These are phyloP conservation scores for Callosobruchus maculatus DNA, from an alignment of 2,888 invertebrate species.

Conservation along the genomic window DNA sequence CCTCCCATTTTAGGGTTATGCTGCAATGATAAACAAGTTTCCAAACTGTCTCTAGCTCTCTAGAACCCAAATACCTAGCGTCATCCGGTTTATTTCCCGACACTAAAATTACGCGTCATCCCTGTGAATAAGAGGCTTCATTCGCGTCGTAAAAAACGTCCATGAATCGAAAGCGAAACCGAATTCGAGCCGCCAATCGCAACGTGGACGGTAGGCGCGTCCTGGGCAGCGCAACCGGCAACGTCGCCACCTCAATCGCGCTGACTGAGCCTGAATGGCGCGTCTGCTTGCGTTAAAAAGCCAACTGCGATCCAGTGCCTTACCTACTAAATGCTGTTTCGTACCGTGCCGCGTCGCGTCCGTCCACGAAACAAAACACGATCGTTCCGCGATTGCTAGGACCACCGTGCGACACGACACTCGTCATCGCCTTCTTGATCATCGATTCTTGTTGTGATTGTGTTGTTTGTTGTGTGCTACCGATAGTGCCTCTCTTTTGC, in stretches of 20 bases:
- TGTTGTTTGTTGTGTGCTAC: neutral
- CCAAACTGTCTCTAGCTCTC: too few relatives aligned
- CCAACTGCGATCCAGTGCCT: conserved; percentile 30
- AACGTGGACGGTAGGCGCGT: neutral
- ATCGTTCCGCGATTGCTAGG: neutral
- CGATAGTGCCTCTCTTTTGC: neutral
- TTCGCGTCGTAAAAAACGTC: too few relatives aligned
- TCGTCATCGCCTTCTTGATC: neutral
- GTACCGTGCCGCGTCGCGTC: neutral
- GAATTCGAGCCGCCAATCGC: neutral
- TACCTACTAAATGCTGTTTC: conserved; percentile 30
- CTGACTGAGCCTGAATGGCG: conserved; percentile 28
- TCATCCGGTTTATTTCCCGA: too few relatives aligned
- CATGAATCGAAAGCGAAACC: neutral
- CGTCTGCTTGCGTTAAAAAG: conserved; percentile 24
- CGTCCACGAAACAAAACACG: neutral
- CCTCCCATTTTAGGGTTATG: too few relatives aligned
- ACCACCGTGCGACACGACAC: too few relatives aligned
- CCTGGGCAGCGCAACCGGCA: neutral
- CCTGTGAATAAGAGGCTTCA: too few relatives aligned
- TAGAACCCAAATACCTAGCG: too few relatives aligned
- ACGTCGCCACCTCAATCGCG: neutral
- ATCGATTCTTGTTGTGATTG: neutral
- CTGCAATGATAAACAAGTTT: too few relatives aligned
- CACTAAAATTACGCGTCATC: too few relatives aligned